phyloP scores from a whole-genome alignment of 2,113 vertebrate species.

The Arvicanthis niloticus region DNA sequence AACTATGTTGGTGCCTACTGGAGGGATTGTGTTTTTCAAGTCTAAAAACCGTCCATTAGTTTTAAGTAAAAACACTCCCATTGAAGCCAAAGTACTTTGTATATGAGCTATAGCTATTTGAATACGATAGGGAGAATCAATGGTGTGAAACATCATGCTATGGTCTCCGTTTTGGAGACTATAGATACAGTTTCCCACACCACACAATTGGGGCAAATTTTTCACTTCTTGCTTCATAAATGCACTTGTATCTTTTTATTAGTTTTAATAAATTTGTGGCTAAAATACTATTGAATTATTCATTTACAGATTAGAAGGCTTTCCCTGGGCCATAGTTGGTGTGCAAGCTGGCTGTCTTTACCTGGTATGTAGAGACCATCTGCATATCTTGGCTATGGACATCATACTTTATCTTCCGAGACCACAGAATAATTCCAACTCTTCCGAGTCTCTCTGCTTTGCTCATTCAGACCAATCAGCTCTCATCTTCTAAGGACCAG shows the following conservation, averaged over 20 bases:
- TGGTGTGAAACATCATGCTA: background rate
- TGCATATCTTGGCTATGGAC: background rate
- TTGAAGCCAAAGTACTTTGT: background rate
- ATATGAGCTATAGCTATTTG: background rate
- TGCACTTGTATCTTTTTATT: background rate
- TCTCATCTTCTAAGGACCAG: background rate
- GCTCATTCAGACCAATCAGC: fast-evolving
- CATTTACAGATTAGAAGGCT: background rate
- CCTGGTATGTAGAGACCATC: background rate
- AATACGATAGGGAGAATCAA: background rate
- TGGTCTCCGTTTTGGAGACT: background rate
- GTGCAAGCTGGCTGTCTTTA: too few relatives aligned
- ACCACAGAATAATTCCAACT: background rate
- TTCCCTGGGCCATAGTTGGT: background rate
- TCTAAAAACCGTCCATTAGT: background rate
- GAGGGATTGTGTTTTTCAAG: constrained; percentile 39
- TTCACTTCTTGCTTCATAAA: background rate
- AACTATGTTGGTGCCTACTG: background rate
- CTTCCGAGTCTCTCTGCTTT: background rate
- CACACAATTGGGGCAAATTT: background rate
- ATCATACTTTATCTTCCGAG: background rate
- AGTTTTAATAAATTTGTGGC: background rate
- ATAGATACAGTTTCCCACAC: background rate
- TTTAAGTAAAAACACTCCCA: constrained; percentile 10
- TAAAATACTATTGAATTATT: background rate